Percentiles rank a stretch among this genome's conserved stretches.
phyloP scores from a whole-genome alignment of 1,140 invertebrate genomes.

The Leptoteleia sp. region DNA sequence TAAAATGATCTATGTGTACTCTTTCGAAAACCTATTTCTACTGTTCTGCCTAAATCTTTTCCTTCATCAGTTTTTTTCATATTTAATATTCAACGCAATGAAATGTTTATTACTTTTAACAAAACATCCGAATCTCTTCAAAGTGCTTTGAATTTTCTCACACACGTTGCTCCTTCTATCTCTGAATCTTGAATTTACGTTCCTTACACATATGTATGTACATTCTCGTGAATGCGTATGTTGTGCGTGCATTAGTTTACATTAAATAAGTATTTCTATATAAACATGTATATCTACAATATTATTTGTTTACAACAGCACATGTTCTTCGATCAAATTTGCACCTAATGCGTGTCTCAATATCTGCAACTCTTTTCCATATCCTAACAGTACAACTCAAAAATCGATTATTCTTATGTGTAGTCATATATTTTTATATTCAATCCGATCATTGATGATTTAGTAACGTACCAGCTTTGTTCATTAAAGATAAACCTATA shows the following conservation, averaged over 20 bases:
- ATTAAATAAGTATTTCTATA: constrained; percentile 8
- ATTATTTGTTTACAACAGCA: constrained; percentile 39
- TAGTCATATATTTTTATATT: constrained; percentile 56
- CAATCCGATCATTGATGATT: too few species aligned
- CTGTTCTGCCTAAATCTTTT: too few species aligned
- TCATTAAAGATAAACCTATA: constrained; percentile 6
- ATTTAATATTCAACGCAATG: not conserved
- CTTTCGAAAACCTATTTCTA: not conserved
- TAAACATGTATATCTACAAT: constrained; percentile 6
- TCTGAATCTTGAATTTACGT: constrained; percentile 18
- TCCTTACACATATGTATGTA: constrained; percentile 60
- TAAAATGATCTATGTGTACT: not conserved
- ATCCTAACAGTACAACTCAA: constrained; percentile 53
- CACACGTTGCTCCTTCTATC: constrained; percentile 16
- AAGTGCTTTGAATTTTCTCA: constrained; percentile 1
- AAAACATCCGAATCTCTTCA: constrained; percentile 55
- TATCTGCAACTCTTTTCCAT: constrained; percentile 48
- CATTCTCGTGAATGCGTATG: constrained; percentile 33
- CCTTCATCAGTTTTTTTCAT: not conserved
- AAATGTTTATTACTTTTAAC: constrained; percentile 8
- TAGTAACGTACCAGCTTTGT: too few species aligned
- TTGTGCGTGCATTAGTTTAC: constrained; percentile 35
- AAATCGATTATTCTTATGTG: constrained; percentile 49
- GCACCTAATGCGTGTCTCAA: constrained; percentile 36
- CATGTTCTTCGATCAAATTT: constrained; percentile 28